Evolutionary conservation across 1,140 invertebrate species (phyloP).

Genomic region (Lordiphosa mommai): DNA sequence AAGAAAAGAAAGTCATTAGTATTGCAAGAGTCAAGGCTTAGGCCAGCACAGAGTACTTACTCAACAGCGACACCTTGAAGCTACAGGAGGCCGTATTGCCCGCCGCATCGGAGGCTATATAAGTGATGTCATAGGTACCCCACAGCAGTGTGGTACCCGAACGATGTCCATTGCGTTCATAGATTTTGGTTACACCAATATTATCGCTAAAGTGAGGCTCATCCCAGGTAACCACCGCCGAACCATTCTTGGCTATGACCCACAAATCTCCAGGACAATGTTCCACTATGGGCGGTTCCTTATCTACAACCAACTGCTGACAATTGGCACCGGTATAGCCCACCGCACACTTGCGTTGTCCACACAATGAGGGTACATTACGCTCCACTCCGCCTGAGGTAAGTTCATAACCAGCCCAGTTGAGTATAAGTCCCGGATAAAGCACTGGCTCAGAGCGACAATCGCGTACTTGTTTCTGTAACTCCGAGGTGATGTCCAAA

Average conservation of each 20-base stretch:
- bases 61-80: slow-evolving; percentile 95
- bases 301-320: slow-evolving; percentile 91
- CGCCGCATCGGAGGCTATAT: slow-evolving; percentile 94
- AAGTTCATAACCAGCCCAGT: slow-evolving; percentile 96
- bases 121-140: slow-evolving; percentile 96
- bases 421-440: slow-evolving; percentile 90
- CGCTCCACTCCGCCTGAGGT: slow-evolving; percentile 93
- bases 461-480: slow-evolving; percentile 94
- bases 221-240: slow-evolving; percentile 95
- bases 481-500: slow-evolving; percentile 94
- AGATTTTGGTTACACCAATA: slow-evolving; percentile 88
- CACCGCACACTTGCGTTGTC: slow-evolving; percentile 91
- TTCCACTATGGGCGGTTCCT: slow-evolving; percentile 91
- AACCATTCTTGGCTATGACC: slow-evolving; percentile 95
- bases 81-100: slow-evolving; percentile 95
- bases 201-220: slow-evolving; percentile 95
- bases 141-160: slow-evolving; percentile 95
- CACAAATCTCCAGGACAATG: slow-evolving; percentile 96
- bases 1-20: slow-evolving; percentile 27
- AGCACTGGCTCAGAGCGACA: slow-evolving; percentile 95
- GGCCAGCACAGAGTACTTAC: slow-evolving; percentile 84
- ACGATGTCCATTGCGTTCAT: slow-evolving; percentile 92
- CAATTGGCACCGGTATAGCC: slow-evolving; percentile 92
- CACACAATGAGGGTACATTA: slow-evolving; percentile 94
- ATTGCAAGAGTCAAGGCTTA: background rate